Evolutionary conservation across 2,797 vertebrate species (phyloP), one percentile per base, ranked within the genome.

Genomic region (Channa striata): DNA sequence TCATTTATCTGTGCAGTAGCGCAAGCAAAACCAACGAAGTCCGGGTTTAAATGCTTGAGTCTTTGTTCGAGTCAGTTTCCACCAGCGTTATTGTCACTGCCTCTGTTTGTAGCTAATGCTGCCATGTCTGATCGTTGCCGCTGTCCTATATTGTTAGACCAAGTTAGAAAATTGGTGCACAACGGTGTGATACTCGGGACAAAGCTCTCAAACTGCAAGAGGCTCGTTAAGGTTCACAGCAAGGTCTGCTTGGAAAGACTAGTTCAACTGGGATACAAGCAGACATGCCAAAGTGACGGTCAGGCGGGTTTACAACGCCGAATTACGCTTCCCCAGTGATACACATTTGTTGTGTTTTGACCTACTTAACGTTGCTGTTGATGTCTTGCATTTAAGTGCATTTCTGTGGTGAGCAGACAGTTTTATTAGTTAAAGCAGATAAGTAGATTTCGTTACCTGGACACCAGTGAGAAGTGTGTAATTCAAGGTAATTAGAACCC

Each of bases 51-150:
- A 63, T 58, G 20, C 53, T 4, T 6, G 25, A 59, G 60, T 70
- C 75, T 84, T 89, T 83, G 83, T 87, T 81, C 75, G 58, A 60
- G 49, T 56, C 50, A 52, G 42, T 60, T 77, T 48, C 51, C 49
- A 57, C 47, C 59, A 30, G 17, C 21, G 58, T 68, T 53, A 42
- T 53, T 74, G 44, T 62, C 42, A 3, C 20, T 11, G 64, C n/a
- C 25, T 21, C 17, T 7, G 23, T 47, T 44, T 52, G 14, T 9
- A 30, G 44, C 34, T 10, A 39, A 37, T 14, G 43, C 44, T 46
- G 65, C 48, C 54, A 54, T 40, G 33, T 44, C 40, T 34, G 16
- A 43, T 57, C 57, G 17, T 30, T 9, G 59, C 30, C 37, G 7
- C 4, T 58, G 72, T 50, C 54, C 74, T 20, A 72, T 6, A 68